Evolutionary conservation across 2,113 vertebrate species (phyloP).

Genomic region (Bombycilla garrulus): DNA sequence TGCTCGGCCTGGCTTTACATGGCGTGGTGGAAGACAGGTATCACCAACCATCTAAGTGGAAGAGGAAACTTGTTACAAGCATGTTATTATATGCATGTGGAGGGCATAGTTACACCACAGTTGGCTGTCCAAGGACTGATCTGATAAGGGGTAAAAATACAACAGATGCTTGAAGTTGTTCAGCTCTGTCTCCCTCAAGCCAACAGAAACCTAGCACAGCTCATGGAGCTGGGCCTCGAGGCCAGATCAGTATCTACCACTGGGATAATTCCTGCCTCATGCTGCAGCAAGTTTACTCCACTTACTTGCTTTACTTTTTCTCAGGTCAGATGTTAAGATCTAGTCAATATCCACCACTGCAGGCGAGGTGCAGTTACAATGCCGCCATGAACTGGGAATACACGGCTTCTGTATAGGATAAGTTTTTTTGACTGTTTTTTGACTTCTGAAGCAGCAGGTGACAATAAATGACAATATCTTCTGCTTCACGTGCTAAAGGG

Average conservation of each 20-base stretch:
- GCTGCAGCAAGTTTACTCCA: background rate
- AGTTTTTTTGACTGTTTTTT: background rate
- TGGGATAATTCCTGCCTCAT: background rate
- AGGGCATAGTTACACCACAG: background rate
- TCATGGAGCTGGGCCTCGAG: background rate
- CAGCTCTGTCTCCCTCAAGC: background rate
- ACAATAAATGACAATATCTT: background rate
- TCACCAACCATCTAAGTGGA: background rate
- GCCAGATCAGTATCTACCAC: background rate
- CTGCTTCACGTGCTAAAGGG: background rate
- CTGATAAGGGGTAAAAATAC: background rate
- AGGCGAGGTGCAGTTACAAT: background rate
- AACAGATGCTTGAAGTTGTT: background rate
- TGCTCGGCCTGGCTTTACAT: rapidly evolving
- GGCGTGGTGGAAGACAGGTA: rapidly evolving
- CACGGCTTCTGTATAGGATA: rapidly evolving
- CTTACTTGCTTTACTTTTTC: background rate
- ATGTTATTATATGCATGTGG: rapidly evolving
- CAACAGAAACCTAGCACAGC: background rate
- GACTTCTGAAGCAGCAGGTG: background rate
- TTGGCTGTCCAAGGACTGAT: background rate
- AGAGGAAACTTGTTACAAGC: background rate
- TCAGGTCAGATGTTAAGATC: background rate
- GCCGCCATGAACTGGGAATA: background rate
- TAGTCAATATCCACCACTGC: background rate